Conservation (phyloP, 2,888 invertebrate genomes). For the Eilema sororculum region DNA sequence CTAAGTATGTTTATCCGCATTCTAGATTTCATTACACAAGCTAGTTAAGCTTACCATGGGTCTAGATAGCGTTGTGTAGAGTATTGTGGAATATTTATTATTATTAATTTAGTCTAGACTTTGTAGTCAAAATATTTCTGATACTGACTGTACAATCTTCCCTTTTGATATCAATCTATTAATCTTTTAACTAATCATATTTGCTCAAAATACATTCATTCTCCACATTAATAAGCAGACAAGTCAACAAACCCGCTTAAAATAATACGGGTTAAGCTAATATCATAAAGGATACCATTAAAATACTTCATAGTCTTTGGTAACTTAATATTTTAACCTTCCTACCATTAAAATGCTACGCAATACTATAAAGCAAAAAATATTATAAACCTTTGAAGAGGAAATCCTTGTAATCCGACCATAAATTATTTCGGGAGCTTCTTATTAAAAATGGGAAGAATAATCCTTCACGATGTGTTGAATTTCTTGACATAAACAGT, state of each 20-base stretch:
- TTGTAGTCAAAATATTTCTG: no score
- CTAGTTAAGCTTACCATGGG: no score
- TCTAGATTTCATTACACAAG: no score
- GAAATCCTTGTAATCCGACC: constrained; percentile 38
- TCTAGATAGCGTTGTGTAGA: no score
- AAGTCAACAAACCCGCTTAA: background rate
- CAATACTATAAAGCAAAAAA: constrained; percentile 26
- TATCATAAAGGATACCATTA: constrained; percentile 26
- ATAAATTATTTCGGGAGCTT: constrained; percentile 41
- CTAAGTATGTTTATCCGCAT: no score
- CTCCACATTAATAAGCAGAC: background rate
- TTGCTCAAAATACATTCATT: background rate
- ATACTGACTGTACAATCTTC: no score
- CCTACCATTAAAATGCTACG: constrained; percentile 36
- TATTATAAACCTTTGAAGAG: constrained; percentile 24
- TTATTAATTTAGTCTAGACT: no score
- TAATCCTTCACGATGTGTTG: constrained; percentile 38
- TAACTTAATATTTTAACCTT: constrained; percentile 33
- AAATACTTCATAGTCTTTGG: constrained; percentile 26
- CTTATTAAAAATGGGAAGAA: constrained; percentile 35
- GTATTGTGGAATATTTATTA: no score
- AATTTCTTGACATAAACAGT: constrained; percentile 21
- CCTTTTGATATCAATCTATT: no score
- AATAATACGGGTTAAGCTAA: background rate
- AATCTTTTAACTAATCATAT: no score